These are phyloP conservation scores for Drosophila navojoa DNA, from an alignment of 1,140 invertebrate species.

Conservation along the genomic window DNA sequence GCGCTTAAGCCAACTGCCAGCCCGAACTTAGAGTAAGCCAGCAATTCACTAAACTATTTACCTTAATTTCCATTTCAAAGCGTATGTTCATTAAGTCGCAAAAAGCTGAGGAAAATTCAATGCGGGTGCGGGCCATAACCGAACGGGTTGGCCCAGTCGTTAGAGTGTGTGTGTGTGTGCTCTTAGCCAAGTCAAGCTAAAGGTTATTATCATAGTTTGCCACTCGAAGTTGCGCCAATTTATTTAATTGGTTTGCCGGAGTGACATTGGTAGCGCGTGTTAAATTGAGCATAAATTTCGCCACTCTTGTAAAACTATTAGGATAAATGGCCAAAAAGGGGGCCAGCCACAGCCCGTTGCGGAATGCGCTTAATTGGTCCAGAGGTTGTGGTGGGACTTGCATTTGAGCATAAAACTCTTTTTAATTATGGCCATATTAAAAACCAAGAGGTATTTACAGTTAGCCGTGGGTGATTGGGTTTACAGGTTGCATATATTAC, in stretches of 20 bases:
- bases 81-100: conserved; percentile 34
- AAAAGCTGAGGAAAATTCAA: conserved; percentile 26
- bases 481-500: no score
- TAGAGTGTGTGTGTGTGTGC: background rate
- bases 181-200: conserved; percentile 20
- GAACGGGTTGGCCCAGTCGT: conserved; percentile 34
- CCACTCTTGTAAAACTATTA: conserved; percentile 49
- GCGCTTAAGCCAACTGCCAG: conserved; percentile 11
- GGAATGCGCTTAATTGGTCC: conserved; percentile 28
- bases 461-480: no score
- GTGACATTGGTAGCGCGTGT: conserved; percentile 39
- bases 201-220: conserved; percentile 59
- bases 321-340: conserved; percentile 27
- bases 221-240: conserved; percentile 59
- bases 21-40: conserved; percentile 8
- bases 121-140: conserved; percentile 29
- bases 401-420: background rate
- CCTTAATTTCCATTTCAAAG: conserved; percentile 53
- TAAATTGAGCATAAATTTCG: conserved; percentile 65
- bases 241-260: conserved; percentile 51
- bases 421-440: background rate
- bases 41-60: conserved; percentile 63
- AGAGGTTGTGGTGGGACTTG: background rate
- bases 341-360: conserved; percentile 19
- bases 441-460: background rate